These are phyloP conservation scores for Drosophila takahashii DNA, from an alignment of 1,140 invertebrate genomes.

Conservation along the genomic window DNA sequence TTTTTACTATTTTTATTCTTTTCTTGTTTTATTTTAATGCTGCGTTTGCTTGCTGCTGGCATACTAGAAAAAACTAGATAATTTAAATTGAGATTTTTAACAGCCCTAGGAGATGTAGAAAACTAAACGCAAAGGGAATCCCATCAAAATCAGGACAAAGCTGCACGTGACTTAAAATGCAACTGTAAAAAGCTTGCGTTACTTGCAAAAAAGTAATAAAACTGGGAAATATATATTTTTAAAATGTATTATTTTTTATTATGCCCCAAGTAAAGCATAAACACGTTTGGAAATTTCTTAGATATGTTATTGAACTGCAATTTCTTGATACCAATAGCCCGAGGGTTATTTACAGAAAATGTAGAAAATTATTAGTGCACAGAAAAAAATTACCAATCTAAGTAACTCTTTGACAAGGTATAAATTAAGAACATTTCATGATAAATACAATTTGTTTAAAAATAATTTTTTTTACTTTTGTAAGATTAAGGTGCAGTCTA, in stretches of 20 bases:
- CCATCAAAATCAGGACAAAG: slow-evolving; percentile 6
- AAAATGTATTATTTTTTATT: neutral
- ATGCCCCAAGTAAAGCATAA: no score
- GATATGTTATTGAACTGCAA: slow-evolving; percentile 11
- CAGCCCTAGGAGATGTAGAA: slow-evolving; percentile 1
- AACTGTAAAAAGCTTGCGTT: neutral
- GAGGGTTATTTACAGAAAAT: neutral
- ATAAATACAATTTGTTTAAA: no score
- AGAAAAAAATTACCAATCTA: neutral
- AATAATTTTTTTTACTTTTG: no score
- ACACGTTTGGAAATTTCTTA: neutral
- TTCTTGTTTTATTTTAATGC: slow-evolving; percentile 2
- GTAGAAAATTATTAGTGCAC: neutral
- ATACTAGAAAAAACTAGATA: slow-evolving; percentile 8
- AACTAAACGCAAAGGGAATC: neutral
- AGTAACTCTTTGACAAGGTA: no score
- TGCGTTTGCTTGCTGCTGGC: slow-evolving; percentile 10
- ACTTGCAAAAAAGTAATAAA: slow-evolving; percentile 6
- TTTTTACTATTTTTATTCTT: slow-evolving; percentile 35
- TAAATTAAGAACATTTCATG: neutral
- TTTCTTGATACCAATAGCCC: neutral
- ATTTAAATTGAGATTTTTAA: slow-evolving; percentile 19
- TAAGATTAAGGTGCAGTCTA: no score
- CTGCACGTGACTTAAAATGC: slow-evolving; percentile 21
- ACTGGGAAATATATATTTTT: neutral